Evolutionary conservation across 2,888 invertebrate species (phyloP).

Genomic region (Lochmaea capreae): DNA sequence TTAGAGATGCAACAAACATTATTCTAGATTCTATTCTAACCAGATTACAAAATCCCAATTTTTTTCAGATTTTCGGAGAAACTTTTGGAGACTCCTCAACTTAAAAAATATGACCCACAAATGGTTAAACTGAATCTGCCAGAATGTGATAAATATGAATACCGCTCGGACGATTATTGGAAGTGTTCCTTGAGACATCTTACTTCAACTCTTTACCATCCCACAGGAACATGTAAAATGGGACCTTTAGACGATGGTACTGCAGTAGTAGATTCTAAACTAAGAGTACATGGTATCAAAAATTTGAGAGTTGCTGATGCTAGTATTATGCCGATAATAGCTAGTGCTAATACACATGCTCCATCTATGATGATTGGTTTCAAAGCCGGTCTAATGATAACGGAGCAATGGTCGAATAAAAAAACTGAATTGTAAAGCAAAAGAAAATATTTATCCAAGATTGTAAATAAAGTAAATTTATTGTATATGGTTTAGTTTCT

Average conservation of each 20-base stretch:
- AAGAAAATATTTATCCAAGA: not conserved
- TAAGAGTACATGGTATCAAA: constrained; percentile 73
- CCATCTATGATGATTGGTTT: constrained; percentile 88
- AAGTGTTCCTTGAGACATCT: constrained; percentile 81
- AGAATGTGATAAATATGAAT: constrained; percentile 73
- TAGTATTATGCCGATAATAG: constrained; percentile 84
- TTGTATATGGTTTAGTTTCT: too few species aligned
- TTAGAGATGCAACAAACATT: too few species aligned
- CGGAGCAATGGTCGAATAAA: constrained; percentile 72
- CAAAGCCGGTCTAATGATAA: constrained; percentile 85
- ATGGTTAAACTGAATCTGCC: constrained; percentile 75
- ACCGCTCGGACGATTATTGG: constrained; percentile 80
- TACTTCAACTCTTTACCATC: constrained; percentile 84
- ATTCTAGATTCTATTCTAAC: too few species aligned
- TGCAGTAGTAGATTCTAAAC: constrained; percentile 78
- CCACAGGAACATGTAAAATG: constrained; percentile 86
- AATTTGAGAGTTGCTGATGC: constrained; percentile 82
- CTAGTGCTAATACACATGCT: constrained; percentile 85
- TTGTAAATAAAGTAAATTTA: too few species aligned
- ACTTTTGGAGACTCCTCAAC: constrained; percentile 68
- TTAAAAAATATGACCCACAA: constrained; percentile 73
- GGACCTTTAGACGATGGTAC: constrained; percentile 71
- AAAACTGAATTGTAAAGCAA: constrained; percentile 56
- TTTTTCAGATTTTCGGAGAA: constrained; percentile 57
- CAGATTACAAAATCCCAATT: too few species aligned